Percentiles rank a stretch among this genome's conserved stretches.
Conservation (phyloP, 2,113 vertebrate genomes). For the Cisticola juncidis region DNA sequence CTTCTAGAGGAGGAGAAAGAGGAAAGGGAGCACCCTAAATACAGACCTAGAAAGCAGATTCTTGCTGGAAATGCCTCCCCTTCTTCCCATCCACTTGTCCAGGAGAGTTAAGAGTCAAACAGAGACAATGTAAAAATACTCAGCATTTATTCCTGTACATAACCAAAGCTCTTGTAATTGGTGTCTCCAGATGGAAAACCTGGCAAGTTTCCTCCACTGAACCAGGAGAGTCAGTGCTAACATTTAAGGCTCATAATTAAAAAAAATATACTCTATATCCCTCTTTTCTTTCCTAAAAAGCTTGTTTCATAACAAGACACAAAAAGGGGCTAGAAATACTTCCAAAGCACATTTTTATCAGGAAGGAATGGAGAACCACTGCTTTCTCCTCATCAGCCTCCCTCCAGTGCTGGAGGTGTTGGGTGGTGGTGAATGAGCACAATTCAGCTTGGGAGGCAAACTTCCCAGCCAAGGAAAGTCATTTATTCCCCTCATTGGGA, state of each 20-base stretch:
- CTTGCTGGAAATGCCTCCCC: background rate
- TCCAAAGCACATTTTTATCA: background rate
- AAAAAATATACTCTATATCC: background rate
- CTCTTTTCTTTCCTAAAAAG: background rate
- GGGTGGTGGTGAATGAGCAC: background rate
- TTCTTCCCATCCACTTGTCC: background rate
- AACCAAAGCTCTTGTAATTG: accelerated
- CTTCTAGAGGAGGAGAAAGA: background rate
- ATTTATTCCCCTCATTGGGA: background rate
- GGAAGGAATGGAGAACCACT: background rate
- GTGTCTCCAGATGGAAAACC: background rate
- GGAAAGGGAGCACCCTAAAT: background rate
- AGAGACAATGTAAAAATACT: background rate
- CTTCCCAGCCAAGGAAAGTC: background rate
- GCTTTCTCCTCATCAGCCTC: background rate
- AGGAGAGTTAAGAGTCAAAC: background rate
- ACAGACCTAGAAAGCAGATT: background rate
- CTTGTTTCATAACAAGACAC: background rate
- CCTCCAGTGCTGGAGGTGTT: background rate
- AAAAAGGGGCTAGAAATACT: background rate
- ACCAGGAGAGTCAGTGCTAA: background rate
- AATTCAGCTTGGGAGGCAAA: background rate
- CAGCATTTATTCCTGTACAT: background rate
- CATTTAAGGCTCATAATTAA: background rate
- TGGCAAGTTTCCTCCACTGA: background rate